phyloP scores from a whole-genome alignment of 2,888 invertebrate genomes.

The Macaria liturata region DNA sequence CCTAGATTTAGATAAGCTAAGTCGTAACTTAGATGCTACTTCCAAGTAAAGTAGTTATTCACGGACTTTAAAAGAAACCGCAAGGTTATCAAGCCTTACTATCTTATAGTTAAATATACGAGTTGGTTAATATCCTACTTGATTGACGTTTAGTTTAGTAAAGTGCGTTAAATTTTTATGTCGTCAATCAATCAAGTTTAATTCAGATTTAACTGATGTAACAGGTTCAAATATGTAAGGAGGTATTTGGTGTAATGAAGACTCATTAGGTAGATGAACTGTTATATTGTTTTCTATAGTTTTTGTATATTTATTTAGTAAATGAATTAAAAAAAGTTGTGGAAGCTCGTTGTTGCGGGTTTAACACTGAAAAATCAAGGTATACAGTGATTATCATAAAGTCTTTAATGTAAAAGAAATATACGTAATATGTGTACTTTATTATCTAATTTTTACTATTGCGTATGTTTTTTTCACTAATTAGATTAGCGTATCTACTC shows the following conservation, averaged over 20 bases:
- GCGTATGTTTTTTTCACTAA: too few species aligned
- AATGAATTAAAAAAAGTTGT: too few species aligned
- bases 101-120: slow-evolving; percentile 49
- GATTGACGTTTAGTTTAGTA: slow-evolving; percentile 65
- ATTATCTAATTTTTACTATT: too few species aligned
- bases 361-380: too few species aligned
- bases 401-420: too few species aligned
- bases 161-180: slow-evolving; percentile 72
- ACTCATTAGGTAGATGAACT: too few species aligned
- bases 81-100: slow-evolving; percentile 41
- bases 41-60: slow-evolving; percentile 46
- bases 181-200: slow-evolving; percentile 77
- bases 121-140: slow-evolving; percentile 48
- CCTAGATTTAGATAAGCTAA: slow-evolving; percentile 39
- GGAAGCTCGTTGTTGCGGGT: too few species aligned
- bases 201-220: slow-evolving; percentile 48
- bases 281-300: too few species aligned
- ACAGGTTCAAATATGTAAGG: slow-evolving; percentile 7
- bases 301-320: too few species aligned
- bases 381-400: too few species aligned
- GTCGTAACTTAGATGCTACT: slow-evolving; percentile 34
- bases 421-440: too few species aligned
- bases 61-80: slow-evolving; percentile 56
- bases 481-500: too few species aligned
- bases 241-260: background rate